These are phyloP conservation scores for Scaeva pyrastri DNA, from an alignment of 2,888 invertebrate species.

Conservation along the genomic window DNA sequence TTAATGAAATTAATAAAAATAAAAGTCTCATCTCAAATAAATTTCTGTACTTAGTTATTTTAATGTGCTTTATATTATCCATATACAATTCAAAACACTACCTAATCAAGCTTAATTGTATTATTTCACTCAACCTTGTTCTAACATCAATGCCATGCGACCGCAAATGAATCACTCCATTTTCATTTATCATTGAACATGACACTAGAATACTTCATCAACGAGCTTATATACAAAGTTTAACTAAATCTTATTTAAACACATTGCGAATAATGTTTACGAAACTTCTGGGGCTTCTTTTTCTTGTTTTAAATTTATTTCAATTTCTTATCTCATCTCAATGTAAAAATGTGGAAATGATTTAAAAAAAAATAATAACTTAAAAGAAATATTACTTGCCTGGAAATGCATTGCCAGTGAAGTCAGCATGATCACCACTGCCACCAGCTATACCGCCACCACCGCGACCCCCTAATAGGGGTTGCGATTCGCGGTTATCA, in stretches of 20 bases:
- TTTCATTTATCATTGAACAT: conserved; percentile 20
- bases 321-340: conserved; percentile 13
- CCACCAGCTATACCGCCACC: conserved; percentile 89
- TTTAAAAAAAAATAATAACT: background rate
- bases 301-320: conserved; percentile 7
- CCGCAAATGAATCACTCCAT: conserved; percentile 41
- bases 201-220: conserved; percentile 12
- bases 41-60: background rate
- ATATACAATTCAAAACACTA: conserved; percentile 5
- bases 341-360: background rate
- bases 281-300: conserved; percentile 51
- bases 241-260: background rate
- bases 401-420: conserved; percentile 93
- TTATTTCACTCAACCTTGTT: conserved; percentile 23
- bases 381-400: conserved; percentile 85
- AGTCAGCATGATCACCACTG: conserved; percentile 90
- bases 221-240: background rate
- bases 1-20: background rate
- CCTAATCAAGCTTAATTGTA: conserved; percentile 38
- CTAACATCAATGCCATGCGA: conserved; percentile 20
- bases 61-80: background rate
- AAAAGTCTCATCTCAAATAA: background rate
- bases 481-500: conserved; percentile 96
- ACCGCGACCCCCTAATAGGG: conserved; percentile 93
- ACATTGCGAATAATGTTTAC: background rate